Conservation (phyloP, 2,797 vertebrate genomes). For the Sus cebifrons region DNA sequence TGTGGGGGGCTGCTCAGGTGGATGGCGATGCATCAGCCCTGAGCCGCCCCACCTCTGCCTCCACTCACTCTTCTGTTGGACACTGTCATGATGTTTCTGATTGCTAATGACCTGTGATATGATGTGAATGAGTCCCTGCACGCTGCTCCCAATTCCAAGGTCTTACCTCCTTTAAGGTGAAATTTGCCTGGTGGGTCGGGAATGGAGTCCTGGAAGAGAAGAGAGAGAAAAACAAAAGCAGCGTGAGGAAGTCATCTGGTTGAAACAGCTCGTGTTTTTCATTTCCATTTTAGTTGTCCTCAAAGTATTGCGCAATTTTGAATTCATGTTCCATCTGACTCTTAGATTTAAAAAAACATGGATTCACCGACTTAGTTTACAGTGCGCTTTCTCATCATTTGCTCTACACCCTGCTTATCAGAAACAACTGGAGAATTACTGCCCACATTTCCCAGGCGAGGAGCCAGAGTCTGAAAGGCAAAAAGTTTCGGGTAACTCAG, state of each 20-base stretch:
- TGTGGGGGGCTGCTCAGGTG: not conserved
- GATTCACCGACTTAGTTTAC: not conserved
- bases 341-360: not conserved
- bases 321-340: not conserved
- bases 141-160: not conserved
- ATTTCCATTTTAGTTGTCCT: not conserved
- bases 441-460: not conserved
- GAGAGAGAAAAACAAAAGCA: not conserved
- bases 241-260: constrained; percentile 9
- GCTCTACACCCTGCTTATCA: not conserved
- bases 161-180: constrained; percentile 86
- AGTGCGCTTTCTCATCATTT: not conserved
- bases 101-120: too few species aligned
- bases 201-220: constrained; percentile 78
- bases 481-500: not conserved
- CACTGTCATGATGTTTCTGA: not conserved
- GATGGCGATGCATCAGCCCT: not conserved
- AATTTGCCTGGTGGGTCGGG: constrained; percentile 57
- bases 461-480: not conserved
- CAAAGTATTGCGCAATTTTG: not conserved
- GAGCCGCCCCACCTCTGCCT: not conserved
- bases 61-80: not conserved
- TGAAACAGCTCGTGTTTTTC: not conserved
- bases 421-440: not conserved
- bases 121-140: not conserved